These are phyloP conservation scores for Murina feae DNA, from an alignment of 2,113 vertebrate species.

Conservation along the genomic window DNA sequence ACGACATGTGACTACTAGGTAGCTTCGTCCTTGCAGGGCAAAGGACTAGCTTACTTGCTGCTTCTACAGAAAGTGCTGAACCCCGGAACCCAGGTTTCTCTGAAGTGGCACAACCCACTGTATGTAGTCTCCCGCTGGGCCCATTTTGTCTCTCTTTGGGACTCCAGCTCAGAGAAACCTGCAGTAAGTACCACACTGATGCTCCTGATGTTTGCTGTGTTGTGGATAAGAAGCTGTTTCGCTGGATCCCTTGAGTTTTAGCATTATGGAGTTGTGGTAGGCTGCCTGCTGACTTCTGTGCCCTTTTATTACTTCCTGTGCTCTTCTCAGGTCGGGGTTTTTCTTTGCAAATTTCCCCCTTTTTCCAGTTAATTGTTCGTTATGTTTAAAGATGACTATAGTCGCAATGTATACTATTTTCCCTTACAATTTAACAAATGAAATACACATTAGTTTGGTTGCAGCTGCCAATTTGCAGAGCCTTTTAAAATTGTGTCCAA, in stretches of 20 bases:
- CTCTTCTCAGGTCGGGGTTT: background rate
- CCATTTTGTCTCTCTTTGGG: background rate
- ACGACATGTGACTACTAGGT: background rate
- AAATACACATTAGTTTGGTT: background rate
- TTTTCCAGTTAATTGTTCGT: background rate
- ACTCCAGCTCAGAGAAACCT: background rate
- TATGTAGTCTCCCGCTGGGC: background rate
- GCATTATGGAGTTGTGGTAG: fast-evolving
- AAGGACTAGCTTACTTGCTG: background rate
- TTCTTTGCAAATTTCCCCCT: background rate
- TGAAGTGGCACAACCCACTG: background rate
- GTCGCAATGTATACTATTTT: background rate
- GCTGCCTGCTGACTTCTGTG: background rate
- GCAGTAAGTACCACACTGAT: fast-evolving
- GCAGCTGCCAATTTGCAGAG: background rate
- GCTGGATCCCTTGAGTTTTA: background rate
- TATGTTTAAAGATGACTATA: background rate
- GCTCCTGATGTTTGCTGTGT: background rate
- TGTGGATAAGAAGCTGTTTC: background rate
- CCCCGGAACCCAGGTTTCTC: background rate
- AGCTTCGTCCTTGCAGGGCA: background rate
- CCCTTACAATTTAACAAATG: background rate
- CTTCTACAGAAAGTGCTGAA: background rate
- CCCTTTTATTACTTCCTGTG: background rate
- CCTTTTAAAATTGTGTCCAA: background rate